phyloP scores from a whole-genome alignment of 2,113 vertebrate genomes.

The Stegostoma tigrinum region DNA sequence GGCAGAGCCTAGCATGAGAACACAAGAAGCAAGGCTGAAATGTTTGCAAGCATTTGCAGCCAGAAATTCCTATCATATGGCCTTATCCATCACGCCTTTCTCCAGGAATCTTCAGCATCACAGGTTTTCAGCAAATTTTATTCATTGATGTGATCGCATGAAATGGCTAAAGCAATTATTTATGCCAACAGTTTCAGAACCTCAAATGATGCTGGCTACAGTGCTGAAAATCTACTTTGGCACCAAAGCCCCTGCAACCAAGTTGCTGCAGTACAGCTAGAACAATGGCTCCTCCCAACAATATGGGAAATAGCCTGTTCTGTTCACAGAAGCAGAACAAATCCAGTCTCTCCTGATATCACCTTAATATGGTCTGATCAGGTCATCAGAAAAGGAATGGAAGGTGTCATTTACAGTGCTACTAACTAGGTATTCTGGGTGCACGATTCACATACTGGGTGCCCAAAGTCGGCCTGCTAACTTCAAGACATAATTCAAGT shows the following conservation, averaged over 20 bases:
- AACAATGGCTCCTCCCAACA: background rate
- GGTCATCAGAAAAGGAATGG: background rate
- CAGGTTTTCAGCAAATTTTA: background rate
- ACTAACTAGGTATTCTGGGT: background rate
- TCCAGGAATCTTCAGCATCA: background rate
- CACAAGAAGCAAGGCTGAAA: background rate
- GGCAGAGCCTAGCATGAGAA: too few relatives aligned
- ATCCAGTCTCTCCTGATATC: background rate
- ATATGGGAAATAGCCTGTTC: background rate
- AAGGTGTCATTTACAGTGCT: background rate
- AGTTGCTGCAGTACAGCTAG: background rate
- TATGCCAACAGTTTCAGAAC: background rate
- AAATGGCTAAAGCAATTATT: background rate
- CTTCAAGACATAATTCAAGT: background rate
- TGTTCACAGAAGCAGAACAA: background rate
- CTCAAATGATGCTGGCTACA: background rate
- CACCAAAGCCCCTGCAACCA: background rate
- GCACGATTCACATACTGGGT: background rate
- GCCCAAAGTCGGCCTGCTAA: background rate
- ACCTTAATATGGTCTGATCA: background rate
- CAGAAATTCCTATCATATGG: background rate
- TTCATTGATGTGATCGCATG: background rate
- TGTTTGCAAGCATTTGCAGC: background rate
- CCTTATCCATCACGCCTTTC: background rate
- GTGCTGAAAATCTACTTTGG: background rate